phyloP scores from a whole-genome alignment of 2,113 vertebrate genomes.

The Sylvietta virens region DNA sequence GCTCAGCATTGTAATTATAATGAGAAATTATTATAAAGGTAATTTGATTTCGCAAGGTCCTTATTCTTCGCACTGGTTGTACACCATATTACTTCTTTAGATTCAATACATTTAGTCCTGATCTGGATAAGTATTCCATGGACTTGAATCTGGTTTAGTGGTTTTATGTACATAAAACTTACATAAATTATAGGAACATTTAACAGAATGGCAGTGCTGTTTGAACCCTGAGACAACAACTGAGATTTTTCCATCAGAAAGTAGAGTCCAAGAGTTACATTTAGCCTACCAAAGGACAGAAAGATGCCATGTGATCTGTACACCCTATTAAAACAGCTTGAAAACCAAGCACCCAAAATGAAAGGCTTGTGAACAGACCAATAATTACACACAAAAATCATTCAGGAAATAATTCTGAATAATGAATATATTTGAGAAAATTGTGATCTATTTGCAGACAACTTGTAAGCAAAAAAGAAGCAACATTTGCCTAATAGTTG shows the following conservation, averaged over 20 bases:
- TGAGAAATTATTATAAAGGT: background rate
- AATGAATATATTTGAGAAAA: slow-evolving; percentile 59
- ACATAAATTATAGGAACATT: background rate
- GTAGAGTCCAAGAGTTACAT: background rate
- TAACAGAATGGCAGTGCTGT: background rate
- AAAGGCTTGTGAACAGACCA: slow-evolving; percentile 42
- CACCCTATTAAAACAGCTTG: background rate
- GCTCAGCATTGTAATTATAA: background rate
- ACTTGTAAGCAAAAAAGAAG: slow-evolving; percentile 42
- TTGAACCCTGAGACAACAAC: background rate
- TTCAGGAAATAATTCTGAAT: slow-evolving; percentile 62
- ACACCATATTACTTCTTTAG: background rate
- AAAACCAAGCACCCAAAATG: background rate
- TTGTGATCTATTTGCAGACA: slow-evolving; percentile 55
- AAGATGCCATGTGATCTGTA: background rate
- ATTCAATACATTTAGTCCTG: background rate
- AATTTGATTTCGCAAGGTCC: background rate
- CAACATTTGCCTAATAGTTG: slow-evolving; percentile 45
- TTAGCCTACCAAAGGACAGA: background rate
- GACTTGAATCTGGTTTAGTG: background rate
- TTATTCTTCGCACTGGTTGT: background rate
- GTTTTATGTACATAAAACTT: background rate
- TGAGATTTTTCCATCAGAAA: background rate
- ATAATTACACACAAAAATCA: slow-evolving; percentile 47
- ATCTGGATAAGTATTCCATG: background rate